Base-by-base conservation (phyloP, 2,797 vertebrate genomes). In the Sparidentex hasta region DNA sequence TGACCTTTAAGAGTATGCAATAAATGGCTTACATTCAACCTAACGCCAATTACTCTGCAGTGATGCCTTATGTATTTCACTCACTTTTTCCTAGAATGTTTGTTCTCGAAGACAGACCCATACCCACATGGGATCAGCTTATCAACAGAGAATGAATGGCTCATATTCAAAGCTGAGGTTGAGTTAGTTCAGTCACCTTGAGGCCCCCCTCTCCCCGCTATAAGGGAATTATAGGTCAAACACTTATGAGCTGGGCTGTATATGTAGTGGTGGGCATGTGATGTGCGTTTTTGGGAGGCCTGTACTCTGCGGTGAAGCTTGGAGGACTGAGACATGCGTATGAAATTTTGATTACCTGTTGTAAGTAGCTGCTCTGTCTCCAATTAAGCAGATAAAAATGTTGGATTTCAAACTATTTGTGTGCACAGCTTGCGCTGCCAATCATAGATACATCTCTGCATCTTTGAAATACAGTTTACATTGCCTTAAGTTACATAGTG, bases 101-200 rank as follows among this genome's bases (percentile, higher is more conserved):
- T 79, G 52, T 81, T 90, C 87, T 91, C 75, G 80, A 88, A 74
- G 57, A 88, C 78, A 81, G 66, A 55, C 71, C 82, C 79, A 80
- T 84, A 84, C 72, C 79, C 82, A 75, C 48, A 52, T 65, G 79
- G 87, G 81, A 87, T 91, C 87, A 84, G 74, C 80, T 86, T 87
- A 90, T 90, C 86, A 88, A 81, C 74, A 74, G 74, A 65, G 76
- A 89, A 86, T 90, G 81, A 76, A 83, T 88, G 73, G 74, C 75
- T 79, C 65, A 65, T 80, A 86, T 90, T 91, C 78, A 88, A 84
- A 76, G 61, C 57, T 59, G 21, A 62, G 54, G 56, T 72, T 54
- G 80, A 59, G 90, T 83, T 75, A 75, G 63, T 81, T 65, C 50
- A 84, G 76, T 90, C 83, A 88, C 84, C 78, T 85, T 82, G 79